These are phyloP conservation scores for Pterocles burchelli DNA, from an alignment of 2,113 vertebrate species.

Conservation along the genomic window DNA sequence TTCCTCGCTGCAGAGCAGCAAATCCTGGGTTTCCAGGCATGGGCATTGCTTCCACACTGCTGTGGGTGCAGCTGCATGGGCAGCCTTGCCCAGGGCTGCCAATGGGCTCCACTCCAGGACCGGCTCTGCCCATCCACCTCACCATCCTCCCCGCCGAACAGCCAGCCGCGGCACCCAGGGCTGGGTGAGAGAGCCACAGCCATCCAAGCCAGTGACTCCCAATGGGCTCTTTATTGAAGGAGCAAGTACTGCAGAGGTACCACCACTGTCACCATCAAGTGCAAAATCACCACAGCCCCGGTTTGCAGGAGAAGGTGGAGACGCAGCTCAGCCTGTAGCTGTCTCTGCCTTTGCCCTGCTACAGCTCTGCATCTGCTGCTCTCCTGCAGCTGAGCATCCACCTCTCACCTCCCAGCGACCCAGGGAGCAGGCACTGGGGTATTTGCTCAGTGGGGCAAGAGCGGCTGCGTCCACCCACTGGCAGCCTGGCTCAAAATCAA, in stretches of 20 bases:
- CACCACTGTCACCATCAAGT: fast-evolving
- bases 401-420: not conserved
- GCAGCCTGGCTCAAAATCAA: not conserved
- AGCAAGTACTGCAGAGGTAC: not conserved
- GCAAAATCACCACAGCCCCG: not conserved
- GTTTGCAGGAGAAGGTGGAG: not conserved
- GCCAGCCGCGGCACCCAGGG: fast-evolving
- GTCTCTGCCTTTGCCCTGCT: not conserved
- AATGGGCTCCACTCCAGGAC: not conserved
- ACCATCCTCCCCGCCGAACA: fast-evolving
- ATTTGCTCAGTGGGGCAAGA: not conserved
- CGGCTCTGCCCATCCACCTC: not conserved
- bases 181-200: not conserved
- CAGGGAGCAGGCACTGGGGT: not conserved
- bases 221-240: fast-evolving
- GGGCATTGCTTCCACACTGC: not conserved
- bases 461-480: fast-evolving
- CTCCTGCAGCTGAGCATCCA: not conserved
- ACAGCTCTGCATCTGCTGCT: not conserved
- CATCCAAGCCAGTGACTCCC: not conserved
- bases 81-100: not conserved
- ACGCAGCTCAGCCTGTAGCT: not conserved
- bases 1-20: not conserved
- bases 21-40: slow-evolving; percentile 33
- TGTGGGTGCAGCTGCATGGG: not conserved